Evolutionary conservation across 1,140 invertebrate species (phyloP).

Genomic region (Cryptotermes secundus): DNA sequence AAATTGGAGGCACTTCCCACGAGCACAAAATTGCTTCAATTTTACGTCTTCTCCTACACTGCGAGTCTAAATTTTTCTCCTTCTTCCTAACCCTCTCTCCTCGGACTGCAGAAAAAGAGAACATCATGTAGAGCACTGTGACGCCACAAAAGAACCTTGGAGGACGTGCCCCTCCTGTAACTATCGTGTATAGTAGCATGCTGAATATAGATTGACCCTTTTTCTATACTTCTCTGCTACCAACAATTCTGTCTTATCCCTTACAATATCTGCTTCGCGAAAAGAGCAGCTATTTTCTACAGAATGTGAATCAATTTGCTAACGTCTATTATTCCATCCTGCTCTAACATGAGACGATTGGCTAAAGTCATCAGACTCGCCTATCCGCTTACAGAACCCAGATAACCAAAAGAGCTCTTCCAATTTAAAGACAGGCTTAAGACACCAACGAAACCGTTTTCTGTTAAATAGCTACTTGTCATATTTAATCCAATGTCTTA

Average conservation of each 20-base stretch:
- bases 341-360: background rate
- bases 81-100: too few relatives aligned
- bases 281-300: background rate
- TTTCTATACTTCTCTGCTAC: background rate
- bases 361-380: background rate
- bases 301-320: background rate
- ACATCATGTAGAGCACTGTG: background rate
- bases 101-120: background rate
- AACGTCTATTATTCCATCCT: background rate
- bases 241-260: background rate
- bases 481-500: too few relatives aligned
- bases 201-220: background rate
- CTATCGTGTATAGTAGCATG: background rate
- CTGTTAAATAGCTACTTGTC: too few relatives aligned
- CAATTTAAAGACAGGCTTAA: too few relatives aligned
- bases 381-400: background rate
- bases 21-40: too few relatives aligned
- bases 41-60: too few relatives aligned
- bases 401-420: background rate
- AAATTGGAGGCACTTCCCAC: too few relatives aligned
- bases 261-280: background rate
- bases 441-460: too few relatives aligned
- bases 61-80: too few relatives aligned
- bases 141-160: background rate
- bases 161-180: background rate